Evolutionary conservation across 2,797 vertebrate species (phyloP).

Genomic region (Petrocephalus schoutedeni): DNA sequence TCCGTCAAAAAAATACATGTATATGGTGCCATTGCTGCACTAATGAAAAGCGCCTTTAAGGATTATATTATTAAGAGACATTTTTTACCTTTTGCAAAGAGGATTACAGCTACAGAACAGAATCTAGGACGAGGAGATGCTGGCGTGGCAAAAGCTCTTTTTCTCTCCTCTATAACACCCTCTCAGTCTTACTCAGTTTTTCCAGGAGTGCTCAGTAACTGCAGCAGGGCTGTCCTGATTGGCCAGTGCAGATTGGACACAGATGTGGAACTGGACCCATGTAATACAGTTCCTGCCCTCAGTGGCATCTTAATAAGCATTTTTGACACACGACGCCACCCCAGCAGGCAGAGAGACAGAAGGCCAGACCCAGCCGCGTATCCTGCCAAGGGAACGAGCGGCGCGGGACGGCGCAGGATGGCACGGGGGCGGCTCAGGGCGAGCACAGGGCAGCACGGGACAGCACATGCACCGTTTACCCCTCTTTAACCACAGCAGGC

Average conservation of each 20-base stretch:
- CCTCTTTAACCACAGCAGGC: not conserved
- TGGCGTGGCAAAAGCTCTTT: slow-evolving; percentile 41
- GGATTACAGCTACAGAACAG: slow-evolving; percentile 7
- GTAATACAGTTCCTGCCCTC: slow-evolving; percentile 40
- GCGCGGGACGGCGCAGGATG: not conserved
- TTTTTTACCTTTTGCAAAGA: not conserved
- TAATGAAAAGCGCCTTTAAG: not conserved
- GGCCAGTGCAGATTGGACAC: slow-evolving; percentile 45
- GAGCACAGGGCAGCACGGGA: not conserved
- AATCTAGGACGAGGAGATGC: not conserved
- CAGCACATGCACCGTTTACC: not conserved
- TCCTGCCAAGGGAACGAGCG: not conserved
- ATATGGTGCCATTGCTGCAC: not conserved
- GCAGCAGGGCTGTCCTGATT: slow-evolving; percentile 39
- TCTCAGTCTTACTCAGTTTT: slow-evolving; percentile 49
- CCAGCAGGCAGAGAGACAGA: slow-evolving; percentile 24
- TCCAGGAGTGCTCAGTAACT: slow-evolving; percentile 46
- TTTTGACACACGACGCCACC: slow-evolving; percentile 40
- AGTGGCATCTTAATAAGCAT: slow-evolving; percentile 39
- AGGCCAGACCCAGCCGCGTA: not conserved
- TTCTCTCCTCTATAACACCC: not conserved
- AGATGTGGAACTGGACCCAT: slow-evolving; percentile 43
- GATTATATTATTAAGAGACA: not conserved
- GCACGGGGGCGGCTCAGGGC: not conserved
- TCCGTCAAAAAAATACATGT: not conserved